These are phyloP conservation scores for Ibycter americanus DNA, from an alignment of 2,797 vertebrate genomes.

Conservation along the genomic window DNA sequence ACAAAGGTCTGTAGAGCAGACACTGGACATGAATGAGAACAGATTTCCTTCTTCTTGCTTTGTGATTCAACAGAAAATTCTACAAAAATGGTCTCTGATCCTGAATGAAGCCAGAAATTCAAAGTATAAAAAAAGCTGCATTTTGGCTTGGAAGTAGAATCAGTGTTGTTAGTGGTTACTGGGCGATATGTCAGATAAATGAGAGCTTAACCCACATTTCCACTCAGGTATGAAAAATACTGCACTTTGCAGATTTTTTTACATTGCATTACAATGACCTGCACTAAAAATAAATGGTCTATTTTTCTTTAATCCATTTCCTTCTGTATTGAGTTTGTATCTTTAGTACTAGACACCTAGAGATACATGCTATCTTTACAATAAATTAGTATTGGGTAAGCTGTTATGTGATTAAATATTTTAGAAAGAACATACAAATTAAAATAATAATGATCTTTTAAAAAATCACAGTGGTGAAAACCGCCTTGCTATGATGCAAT, in stretches of 20 bases:
- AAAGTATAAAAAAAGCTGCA: not conserved
- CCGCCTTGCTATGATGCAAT: not conserved
- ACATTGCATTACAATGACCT: not conserved
- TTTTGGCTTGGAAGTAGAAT: not conserved
- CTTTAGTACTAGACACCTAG: not conserved
- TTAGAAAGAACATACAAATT: not conserved
- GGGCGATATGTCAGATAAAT: not conserved
- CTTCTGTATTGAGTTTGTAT: not conserved
- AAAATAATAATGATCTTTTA: not conserved
- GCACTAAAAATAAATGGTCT: not conserved
- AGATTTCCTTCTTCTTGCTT: not conserved
- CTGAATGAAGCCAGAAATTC: not conserved
- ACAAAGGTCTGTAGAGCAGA: not conserved
- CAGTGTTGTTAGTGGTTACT: not conserved
- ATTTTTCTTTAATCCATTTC: not conserved
- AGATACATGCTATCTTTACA: not conserved
- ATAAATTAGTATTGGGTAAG: not conserved
- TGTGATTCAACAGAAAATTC: not conserved
- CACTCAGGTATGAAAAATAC: not conserved
- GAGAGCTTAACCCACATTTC: not conserved
- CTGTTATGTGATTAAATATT: not conserved
- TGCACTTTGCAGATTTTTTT: not conserved
- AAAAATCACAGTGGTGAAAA: not conserved
- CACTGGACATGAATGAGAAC: not conserved
- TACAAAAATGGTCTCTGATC: not conserved